Percentiles rank a stretch among this genome's conserved stretches.
These are phyloP conservation scores for Berghia stephanieae DNA, from an alignment of 1,140 invertebrate species.

Conservation along the genomic window DNA sequence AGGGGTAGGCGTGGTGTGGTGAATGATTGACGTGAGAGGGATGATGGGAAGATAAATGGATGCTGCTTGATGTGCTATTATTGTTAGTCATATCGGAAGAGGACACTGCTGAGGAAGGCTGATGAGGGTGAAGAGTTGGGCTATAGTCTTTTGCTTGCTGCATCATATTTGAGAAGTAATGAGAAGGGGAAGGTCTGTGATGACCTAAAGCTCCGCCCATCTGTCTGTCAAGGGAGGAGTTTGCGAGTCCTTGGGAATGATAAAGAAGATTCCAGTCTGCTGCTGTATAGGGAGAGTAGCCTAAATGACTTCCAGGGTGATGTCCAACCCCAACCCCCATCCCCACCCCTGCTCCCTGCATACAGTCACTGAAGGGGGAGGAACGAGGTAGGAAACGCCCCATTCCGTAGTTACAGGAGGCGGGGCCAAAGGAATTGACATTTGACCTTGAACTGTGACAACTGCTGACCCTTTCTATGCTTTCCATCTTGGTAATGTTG, in stretches of 20 bases:
- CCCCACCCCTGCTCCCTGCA: slow-evolving; percentile 48
- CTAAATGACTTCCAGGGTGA: slow-evolving; percentile 32
- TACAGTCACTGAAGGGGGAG: slow-evolving; percentile 51
- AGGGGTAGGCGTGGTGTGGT: slow-evolving; percentile 29
- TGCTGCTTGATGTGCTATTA: neutral
- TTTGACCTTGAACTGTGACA: slow-evolving; percentile 15
- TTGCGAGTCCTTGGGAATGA: slow-evolving; percentile 34
- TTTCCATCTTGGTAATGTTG: slow-evolving; percentile 20
- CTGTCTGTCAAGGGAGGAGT: slow-evolving; percentile 23
- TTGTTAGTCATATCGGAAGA: slow-evolving; percentile 2
- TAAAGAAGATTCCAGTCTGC: slow-evolving; percentile 51
- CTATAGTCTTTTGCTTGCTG: slow-evolving; percentile 20
- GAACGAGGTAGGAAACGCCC: slow-evolving; percentile 48
- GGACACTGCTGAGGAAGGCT: no score
- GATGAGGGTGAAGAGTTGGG: slow-evolving; percentile 26
- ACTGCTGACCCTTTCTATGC: slow-evolving; percentile 22
- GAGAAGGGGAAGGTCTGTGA: slow-evolving; percentile 18
- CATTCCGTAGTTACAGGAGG: slow-evolving; percentile 42
- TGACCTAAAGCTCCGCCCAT: slow-evolving; percentile 23
- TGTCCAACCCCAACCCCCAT: slow-evolving; percentile 27
- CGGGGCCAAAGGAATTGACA: slow-evolving; percentile 17
- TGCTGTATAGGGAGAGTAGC: slow-evolving; percentile 47
- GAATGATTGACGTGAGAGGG: slow-evolving; percentile 28
- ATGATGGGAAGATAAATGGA: slow-evolving; percentile 24
- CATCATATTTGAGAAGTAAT: slow-evolving; percentile 29